Conservation (phyloP, 2,113 vertebrate genomes). For the Neofelis nebulosa region DNA sequence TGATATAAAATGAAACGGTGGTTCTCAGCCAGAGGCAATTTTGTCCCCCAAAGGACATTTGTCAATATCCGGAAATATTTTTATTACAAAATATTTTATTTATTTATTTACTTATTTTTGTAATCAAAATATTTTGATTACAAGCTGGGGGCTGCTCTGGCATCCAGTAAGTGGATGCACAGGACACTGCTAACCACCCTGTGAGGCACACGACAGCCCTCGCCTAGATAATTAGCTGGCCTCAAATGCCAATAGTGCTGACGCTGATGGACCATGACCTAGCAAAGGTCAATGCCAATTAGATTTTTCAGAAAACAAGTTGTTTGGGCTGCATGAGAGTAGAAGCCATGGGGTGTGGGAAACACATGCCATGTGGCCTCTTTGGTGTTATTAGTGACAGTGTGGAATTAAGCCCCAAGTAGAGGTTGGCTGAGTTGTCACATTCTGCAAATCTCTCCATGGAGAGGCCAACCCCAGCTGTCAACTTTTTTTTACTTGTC, state of each 20-base stretch:
- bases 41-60: background rate
- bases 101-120: no score
- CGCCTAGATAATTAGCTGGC: background rate
- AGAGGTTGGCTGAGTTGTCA: background rate
- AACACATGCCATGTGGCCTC: background rate
- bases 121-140: background rate
- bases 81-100: background rate
- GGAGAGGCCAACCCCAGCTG: background rate
- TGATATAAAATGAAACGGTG: background rate
- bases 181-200: background rate
- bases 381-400: background rate
- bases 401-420: background rate
- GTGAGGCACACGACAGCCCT: background rate
- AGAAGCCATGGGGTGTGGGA: background rate
- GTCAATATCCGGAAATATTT: background rate
- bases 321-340: background rate
- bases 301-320: background rate
- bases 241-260: background rate
- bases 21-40: background rate
- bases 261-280: background rate
- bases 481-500: background rate
- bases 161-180: background rate
- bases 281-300: background rate
- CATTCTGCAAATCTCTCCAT: background rate
- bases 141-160: background rate